Evolutionary conservation across 2,797 vertebrate species (phyloP), one percentile per base, ranked within the genome.

Genomic region (Morelia viridis): DNA sequence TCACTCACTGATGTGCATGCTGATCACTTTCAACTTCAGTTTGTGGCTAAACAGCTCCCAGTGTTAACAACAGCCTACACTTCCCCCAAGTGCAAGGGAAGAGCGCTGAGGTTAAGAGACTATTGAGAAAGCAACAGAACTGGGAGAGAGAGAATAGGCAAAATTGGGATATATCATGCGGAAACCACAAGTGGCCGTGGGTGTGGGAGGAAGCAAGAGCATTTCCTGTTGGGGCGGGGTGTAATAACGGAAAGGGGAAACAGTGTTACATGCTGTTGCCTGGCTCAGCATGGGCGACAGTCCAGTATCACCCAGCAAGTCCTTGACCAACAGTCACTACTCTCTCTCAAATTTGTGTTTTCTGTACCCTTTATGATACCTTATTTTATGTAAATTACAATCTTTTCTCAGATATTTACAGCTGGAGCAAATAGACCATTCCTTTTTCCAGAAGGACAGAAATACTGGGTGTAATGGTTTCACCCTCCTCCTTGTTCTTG

Each of bases 201-300:
- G 94, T 97, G 91, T 96, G 95, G 96, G 96, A 96, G 97, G 94
- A 94, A 96, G 96, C 88, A 94, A 96, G 94, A 96, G 93, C 83
- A 57, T 94, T 96, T 96, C 96, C 96, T 96, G 95, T 90, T 57
- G 89, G 86, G 61, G 90, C 61, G 68, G 92, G 50, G 89, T 90
- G 60, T 92, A 90, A 60, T 83, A 90, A 90, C 92, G n/a, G 92
- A 92, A 92, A 92, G 85, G 89, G 68, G 92, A 92, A 88, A 90
- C 68, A 83, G 65, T 19, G 10, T 50, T 90, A 60, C 58, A 64
- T 80, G 85, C 24, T 90, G 26, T 61, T 41, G 85, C 46, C 84
- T 87, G 46, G 46, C 58, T 90, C 2, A 31, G 50, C 24, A 50
- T 46, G 50, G 92, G 83, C 85, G 58, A 90, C 85, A 88, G 28